Base-by-base conservation (phyloP, 1,140 invertebrate species). In the Lordiphosa mommai region DNA sequence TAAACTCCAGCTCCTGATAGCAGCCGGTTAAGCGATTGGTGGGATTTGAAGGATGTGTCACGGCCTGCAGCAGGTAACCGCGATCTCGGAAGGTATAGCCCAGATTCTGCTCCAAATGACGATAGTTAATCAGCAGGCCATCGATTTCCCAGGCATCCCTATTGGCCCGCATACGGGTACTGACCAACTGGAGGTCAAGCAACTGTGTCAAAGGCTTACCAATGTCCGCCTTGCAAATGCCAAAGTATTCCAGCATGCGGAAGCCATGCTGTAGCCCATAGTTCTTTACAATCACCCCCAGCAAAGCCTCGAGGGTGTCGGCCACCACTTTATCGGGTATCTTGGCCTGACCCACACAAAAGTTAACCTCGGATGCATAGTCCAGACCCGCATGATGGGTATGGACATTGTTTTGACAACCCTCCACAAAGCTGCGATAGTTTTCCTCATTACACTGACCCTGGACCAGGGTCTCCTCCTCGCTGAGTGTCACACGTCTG, bases 1-100 rank as follows among this genome's bases (percentile, higher is more conserved):
- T 91, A 88, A 99, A 99, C 89, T 99, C 98, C 5, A 99, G 88
- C 38, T 97, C 91, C 87, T 99, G 96, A 89, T 99, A 99, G 84
- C 96, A 97, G 67, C 95, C 93, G 0, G 97, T 98, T 12, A 96
- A 87, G 3, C 92, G 91, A 89, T 98, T 98, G 6, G 93, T 92
- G 38, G 93, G 93, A 90, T 95, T 98, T 0, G 96, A 97, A 0
- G 97, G 93, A 91, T 99, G 98, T 0, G 97, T 97, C 64, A 99
- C 92, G 0, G 97, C 95, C 92, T 98, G 93, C 20, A 96, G 87
- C 8, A 95, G 84, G 74, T 91, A 92, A 1, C 90, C 88, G 0
- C 89, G 91, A 79, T 95, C 92, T 0, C 90, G 90, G 74, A 95
- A 95, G 50, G 89, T 92, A 61, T 95, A 95, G 1, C 90, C 90